Evolutionary conservation across 2,888 invertebrate species (phyloP).

Genomic region (Caenorhabditis panamensis): DNA sequence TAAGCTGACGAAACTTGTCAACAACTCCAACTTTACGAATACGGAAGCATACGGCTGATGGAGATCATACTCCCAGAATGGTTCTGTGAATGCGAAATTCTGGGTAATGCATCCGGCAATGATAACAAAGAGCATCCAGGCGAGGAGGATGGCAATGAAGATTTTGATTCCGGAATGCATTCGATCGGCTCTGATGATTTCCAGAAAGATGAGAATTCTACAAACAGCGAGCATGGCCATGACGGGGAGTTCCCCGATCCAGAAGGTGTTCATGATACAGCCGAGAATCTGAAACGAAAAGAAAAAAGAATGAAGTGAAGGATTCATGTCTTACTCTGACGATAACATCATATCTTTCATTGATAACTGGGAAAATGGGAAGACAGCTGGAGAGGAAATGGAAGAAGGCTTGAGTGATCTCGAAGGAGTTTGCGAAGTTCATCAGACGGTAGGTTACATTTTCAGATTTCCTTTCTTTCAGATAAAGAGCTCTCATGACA

Average conservation of each 20-base stretch:
- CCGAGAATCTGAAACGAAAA: slow-evolving; percentile 17
- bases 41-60: not conserved
- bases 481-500: no score
- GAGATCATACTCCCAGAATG: slow-evolving; percentile 17
- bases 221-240: slow-evolving; percentile 28
- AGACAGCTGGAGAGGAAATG: slow-evolving; percentile 28
- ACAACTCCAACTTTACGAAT: not conserved
- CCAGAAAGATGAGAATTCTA: slow-evolving; percentile 11
- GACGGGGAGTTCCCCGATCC: slow-evolving; percentile 30
- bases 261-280: slow-evolving; percentile 23
- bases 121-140: slow-evolving; percentile 5
- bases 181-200: not conserved
- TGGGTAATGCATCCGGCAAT: slow-evolving; percentile 3
- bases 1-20: not conserved
- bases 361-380: slow-evolving; percentile 34
- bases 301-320: not conserved
- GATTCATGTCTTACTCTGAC: slow-evolving; percentile 18
- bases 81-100: not conserved
- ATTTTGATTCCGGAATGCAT: not conserved
- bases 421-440: slow-evolving; percentile 29
- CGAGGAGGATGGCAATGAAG: not conserved
- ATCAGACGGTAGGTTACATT: slow-evolving; percentile 24
- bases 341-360: not conserved
- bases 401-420: slow-evolving; percentile 31
- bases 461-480: no score